Conservation (phyloP, 64 coral and sea anemone genomes). For the Actinia equina region DNA sequence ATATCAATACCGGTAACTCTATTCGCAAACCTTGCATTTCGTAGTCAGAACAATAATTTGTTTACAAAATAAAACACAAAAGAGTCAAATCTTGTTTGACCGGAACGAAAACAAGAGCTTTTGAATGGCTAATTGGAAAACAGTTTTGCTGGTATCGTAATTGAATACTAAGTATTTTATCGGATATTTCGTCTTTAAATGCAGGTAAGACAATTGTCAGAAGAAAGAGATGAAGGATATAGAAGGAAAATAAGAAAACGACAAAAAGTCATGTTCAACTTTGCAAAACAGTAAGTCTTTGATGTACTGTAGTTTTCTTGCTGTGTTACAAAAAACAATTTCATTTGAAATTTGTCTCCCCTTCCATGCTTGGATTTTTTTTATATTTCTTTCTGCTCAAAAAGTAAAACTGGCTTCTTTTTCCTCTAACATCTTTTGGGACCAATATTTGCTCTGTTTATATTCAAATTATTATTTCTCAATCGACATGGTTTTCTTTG, state of each 20-base stretch:
- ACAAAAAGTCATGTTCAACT: conserved; percentile 99
- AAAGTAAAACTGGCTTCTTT: too few relatives aligned
- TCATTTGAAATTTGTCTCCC: too few relatives aligned
- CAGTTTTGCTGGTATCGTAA: not conserved
- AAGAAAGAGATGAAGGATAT: conserved; percentile 91
- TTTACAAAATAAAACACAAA: conserved; percentile 2
- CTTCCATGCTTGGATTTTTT: too few relatives aligned
- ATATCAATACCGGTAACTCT: not conserved
- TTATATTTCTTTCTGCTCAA: too few relatives aligned
- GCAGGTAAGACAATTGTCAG: conserved; percentile 80
- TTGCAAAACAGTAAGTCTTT: conserved; percentile 94
- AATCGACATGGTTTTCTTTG: too few relatives aligned
- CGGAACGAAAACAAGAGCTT: not conserved
- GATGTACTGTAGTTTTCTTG: too few relatives aligned
- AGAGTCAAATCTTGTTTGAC: conserved; percentile 6
- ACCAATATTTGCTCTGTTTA: too few relatives aligned
- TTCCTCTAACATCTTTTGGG: too few relatives aligned
- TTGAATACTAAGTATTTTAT: not conserved
- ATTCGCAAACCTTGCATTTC: not conserved
- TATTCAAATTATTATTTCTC: too few relatives aligned
- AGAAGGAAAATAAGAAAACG: conserved; percentile 88
- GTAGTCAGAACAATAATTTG: conserved; percentile 6
- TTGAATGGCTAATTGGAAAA: not conserved
- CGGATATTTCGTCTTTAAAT: not conserved
- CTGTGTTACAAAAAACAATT: too few relatives aligned